Evolutionary conservation across 2,888 invertebrate genomes (phyloP), one percentile per base, ranked within the genome.

Genomic region (Rotaria socialis): DNA sequence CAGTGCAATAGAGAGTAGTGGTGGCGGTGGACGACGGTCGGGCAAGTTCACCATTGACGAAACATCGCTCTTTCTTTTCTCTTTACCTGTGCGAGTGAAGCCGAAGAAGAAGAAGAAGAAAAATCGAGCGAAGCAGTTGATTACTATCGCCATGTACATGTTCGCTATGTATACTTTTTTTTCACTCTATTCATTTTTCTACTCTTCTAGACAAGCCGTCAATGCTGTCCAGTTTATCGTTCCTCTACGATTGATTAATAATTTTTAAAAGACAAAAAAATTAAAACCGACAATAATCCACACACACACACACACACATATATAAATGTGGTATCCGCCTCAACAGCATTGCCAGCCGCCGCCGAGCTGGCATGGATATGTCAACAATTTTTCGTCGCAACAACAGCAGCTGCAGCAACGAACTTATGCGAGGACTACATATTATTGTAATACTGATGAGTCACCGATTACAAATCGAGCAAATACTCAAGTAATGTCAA

Each of bases 131-230:
- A 35, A 35, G 67, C 67, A 35, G 67, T 67, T 67, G 67, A 67
- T 67, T 67, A 67, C 67, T 5, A 67, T 67, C 67, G 67, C 14
- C 67, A 35, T 67, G 67, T 67, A 67, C 67, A 67, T 67, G 67
- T 67, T 67, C 67, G 67, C 35, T 19, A 67, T 67, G 67, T 67
- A 35, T 67, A 67, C 67, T 14, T 35, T 52, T 16, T 52, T 14
- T 52, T 67, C 67, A 67, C 35, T 67, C 67, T 67, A 67, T 67
- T 67, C 67, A 67, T 67, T 67, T 67, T 67, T 67, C 67, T 67
- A 35, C 35, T 67, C 67, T 67, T 67, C 67, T 67, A 67, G 67
- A 67, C 67, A 41, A 67, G 35, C 35, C 35, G 67, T 67, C 67
- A 67, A 67, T 67, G 67, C 67, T 67, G 67, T 41, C 67, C 67